Base-by-base conservation (phyloP, 2,888 invertebrate genomes). In the Mythimna vitellina region DNA sequence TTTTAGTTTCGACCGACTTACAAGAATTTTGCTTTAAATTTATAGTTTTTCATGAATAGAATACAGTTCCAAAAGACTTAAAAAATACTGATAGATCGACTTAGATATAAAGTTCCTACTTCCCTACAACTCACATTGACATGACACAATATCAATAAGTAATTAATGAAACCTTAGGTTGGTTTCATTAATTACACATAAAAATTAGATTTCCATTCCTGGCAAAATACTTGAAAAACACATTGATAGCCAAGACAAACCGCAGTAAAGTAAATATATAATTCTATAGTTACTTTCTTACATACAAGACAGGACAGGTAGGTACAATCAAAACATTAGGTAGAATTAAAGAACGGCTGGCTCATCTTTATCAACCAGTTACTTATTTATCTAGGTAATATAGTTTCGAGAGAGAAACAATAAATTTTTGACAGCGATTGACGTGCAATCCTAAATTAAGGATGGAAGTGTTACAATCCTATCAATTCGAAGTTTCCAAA, bases 111-210 rank as follows among this genome's bases (percentile, higher is more conserved):
- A 29, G 20, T 49, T 75, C 53, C 29, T 75, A 75, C 46, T 60
- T 73, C 35, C 60, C 3, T 67, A 53, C 3, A 42, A 7, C 35
- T 46, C 7, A 14, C 58, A 46, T 46, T 51, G 20, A 75, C 53
- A 54, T 38, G 60, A 73, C 75, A 49, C 75, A 60, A 38, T 22
- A 73, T 25, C 10, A 65, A 29, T 42, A 42, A 42, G 42, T 17
- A 65, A 17, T n/a, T 73, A 51, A 49, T 38, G 12, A 42, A n/a
- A 51, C 8, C n/a, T 58, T 35, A 0, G 20, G 12, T 22, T n/a
- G n/a, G n/a, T n/a, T n/a, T n/a, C n/a, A n/a, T n/a, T 25, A 60
- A 17, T 1, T 53, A 74, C 20, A 56, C 14, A n/a, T n/a, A 42
- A 54, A 25, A 53, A 68, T 51, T 32, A 17, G 42, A 57, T 35